Conservation (phyloP, 2,888 invertebrate species). For the Cenopis cana region DNA sequence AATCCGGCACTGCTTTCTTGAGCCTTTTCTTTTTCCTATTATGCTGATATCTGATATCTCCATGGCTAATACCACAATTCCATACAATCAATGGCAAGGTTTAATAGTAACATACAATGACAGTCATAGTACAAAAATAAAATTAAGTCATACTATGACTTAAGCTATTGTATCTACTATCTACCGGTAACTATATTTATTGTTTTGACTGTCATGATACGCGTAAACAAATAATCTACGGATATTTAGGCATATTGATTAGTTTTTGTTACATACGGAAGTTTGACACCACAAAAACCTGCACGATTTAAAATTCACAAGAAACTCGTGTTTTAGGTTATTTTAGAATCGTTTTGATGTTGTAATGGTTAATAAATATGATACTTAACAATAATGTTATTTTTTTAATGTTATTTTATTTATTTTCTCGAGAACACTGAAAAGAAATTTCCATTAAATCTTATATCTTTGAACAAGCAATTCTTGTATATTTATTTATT, state of each 20-base stretch:
- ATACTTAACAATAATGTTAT: neutral
- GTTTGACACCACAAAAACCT: slow-evolving; percentile 59
- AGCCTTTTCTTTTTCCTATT: too few relatives aligned
- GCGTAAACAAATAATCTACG: slow-evolving; percentile 31
- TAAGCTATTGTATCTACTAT: neutral
- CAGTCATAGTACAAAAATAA: neutral
- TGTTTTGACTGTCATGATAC: slow-evolving; percentile 12
- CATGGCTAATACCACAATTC: too few relatives aligned
- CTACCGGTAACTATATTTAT: neutral
- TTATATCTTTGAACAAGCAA: too few relatives aligned
- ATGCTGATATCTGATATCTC: too few relatives aligned
- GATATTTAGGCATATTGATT: slow-evolving; percentile 39
- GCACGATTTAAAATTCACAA: slow-evolving; percentile 61
- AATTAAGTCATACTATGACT: neutral
- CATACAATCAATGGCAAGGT: too few relatives aligned
- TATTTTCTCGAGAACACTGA: too few relatives aligned
- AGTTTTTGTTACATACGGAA: slow-evolving; percentile 58
- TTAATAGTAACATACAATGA: neutral
- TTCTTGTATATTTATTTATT: too few relatives aligned
- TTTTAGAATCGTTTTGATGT: slow-evolving; percentile 23
- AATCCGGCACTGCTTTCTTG: too few relatives aligned
- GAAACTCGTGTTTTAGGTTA: slow-evolving; percentile 49
- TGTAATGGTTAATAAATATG: neutral
- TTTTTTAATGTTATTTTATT: too few relatives aligned
- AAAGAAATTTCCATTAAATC: too few relatives aligned